Base-by-base conservation (phyloP, 2,797 vertebrate genomes). In the Australoheros facetus region DNA sequence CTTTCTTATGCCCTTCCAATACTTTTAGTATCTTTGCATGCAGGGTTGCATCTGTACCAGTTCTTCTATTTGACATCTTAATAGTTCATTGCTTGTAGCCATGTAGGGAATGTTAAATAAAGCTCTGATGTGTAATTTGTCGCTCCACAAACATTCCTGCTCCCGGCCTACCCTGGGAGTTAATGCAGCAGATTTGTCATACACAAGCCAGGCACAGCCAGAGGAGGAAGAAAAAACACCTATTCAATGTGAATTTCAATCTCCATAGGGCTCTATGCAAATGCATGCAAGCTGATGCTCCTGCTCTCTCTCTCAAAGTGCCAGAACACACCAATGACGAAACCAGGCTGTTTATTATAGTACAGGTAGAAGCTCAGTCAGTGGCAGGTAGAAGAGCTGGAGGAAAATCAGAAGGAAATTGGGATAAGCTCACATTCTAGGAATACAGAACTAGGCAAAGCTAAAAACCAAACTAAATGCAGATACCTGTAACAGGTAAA, bases 121-220 rank as follows among this genome's bases (percentile, higher is more conserved):
- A 90, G 83, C 92, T 93, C 89, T 92, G 87, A 94, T 92, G 89
- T 93, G 88, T 94, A 93, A 95, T 94, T 92, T 95, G 93, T 94
- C 89, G 90, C 90, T 92, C 85, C 90, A 89, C 89, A 95, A 94
- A 95, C 93, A 93, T 91, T 91, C 85, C 79, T 60, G 92, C 91
- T 93, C 85, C 80, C 53, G 78, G 91, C 87, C 89, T 94, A 93
- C 91, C 92, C 91, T 91, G 93, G 91, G 93, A 93, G 89, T 93
- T 94, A 94, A 94, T 91, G 91, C 91, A 92, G 87, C 88, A 92
- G 91, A 95, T 94, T 93, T 94, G 91, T 94, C 94, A 94, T 92
- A 90, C 83, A 89, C 90, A 90, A 92, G 87, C 88, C 71, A 93
- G 85, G 87, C 88, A 87, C 87, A 87, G 87, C 85, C 81, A 84